phyloP scores from a whole-genome alignment of 35 echinoderm and acorn worm species.

The Patiria miniata region DNA sequence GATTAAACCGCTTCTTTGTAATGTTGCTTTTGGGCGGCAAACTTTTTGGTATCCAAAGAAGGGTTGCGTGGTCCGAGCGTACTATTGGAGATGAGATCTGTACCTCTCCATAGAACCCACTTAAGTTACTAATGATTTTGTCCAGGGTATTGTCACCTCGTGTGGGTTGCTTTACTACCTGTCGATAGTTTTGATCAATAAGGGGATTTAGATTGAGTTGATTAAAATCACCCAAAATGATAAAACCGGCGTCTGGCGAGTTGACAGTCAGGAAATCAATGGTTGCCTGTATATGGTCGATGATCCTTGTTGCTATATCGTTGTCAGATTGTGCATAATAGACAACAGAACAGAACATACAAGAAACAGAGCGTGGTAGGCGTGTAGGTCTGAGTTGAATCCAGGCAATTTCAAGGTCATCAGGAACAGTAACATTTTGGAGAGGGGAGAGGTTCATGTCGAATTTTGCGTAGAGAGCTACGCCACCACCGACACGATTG shows the following conservation, averaged over 20 bases:
- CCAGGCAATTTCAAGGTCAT: conserved; percentile 22
- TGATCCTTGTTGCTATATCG: background rate
- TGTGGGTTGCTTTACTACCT: conserved; percentile 16
- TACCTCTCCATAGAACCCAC: no score
- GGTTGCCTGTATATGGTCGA: background rate
- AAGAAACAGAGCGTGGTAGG: conserved; percentile 2
- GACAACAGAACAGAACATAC: conserved; percentile 3
- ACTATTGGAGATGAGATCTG: no score
- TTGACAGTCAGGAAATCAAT: background rate
- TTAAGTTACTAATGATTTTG: conserved; percentile 27
- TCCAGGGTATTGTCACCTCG: conserved; percentile 9
- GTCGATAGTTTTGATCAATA: background rate
- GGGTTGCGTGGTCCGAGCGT: no score
- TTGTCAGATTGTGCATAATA: background rate
- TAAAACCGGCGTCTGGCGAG: conserved; percentile 17
- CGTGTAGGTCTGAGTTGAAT: background rate
- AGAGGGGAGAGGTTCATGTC: background rate
- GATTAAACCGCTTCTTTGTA: background rate
- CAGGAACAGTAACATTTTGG: background rate
- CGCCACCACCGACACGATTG: conserved; percentile 3
- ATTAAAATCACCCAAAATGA: conserved; percentile 32
- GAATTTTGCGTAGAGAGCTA: conserved; percentile 17
- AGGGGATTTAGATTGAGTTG: conserved; percentile 16
- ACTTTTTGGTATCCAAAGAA: no score
- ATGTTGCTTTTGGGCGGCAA: background rate